Percentiles rank a stretch among this genome's conserved stretches.
Conservation (phyloP, 1,140 invertebrate genomes). For the Coelopa frigida region DNA sequence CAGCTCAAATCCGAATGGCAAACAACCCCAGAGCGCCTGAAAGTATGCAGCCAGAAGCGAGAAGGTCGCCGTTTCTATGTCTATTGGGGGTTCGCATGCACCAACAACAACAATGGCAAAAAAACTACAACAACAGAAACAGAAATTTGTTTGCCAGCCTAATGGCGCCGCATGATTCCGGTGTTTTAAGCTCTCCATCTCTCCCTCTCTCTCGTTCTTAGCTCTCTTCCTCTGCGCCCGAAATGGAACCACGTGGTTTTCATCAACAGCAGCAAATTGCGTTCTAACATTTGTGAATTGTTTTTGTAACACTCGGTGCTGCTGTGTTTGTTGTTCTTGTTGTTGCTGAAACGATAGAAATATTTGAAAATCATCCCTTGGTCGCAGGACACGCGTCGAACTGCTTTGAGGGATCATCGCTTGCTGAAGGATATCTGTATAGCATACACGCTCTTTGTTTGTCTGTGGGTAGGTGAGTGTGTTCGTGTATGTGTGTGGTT, state of each 20-base stretch:
- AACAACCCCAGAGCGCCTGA: constrained; percentile 16
- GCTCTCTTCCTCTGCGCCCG: constrained; percentile 8
- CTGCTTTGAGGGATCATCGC: background rate
- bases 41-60: constrained; percentile 22
- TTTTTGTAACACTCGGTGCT: no score
- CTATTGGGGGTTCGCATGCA: background rate
- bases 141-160: constrained; percentile 29
- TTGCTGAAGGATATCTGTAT: background rate
- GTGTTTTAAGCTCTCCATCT: constrained; percentile 33
- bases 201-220: background rate
- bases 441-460: background rate
- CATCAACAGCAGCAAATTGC: constrained; percentile 11
- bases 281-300: no score
- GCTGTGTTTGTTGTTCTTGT: background rate
- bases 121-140: constrained; percentile 17
- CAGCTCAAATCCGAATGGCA: background rate
- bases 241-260: constrained; percentile 12
- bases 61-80: background rate
- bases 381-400: background rate
- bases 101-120: background rate
- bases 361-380: constrained; percentile 8
- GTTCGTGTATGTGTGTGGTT: constrained; percentile 6
- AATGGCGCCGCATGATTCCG: constrained; percentile 24
- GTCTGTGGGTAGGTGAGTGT: background rate
- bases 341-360: background rate